Conservation (phyloP, 2,797 vertebrate species). For the Pipistrellus kuhlii region DNA sequence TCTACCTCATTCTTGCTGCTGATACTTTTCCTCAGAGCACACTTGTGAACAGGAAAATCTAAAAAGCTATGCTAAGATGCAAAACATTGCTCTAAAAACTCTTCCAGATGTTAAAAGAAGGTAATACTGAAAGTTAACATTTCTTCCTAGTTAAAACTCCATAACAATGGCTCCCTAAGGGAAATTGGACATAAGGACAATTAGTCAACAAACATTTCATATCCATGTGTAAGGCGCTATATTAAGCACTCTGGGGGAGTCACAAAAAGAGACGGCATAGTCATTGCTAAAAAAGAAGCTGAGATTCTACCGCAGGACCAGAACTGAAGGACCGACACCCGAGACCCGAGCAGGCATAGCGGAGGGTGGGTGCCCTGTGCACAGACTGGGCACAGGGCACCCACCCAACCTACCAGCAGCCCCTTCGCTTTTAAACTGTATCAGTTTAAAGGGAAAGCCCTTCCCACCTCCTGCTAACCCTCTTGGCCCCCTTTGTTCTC, state of each 20-base stretch:
- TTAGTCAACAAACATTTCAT: background rate
- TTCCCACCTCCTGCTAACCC: background rate
- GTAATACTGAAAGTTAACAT: background rate
- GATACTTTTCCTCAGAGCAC: background rate
- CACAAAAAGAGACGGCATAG: background rate
- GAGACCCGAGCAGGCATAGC: accelerated
- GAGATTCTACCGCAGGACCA: background rate
- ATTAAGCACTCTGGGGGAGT: slow-evolving; percentile 52
- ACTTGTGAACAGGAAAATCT: background rate
- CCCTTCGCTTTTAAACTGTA: background rate
- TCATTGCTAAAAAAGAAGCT: background rate
- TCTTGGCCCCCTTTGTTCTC: background rate
- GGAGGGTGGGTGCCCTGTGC: background rate
- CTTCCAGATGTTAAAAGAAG: background rate
- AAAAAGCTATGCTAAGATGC: background rate
- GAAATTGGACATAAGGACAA: slow-evolving; percentile 45
- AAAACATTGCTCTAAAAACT: background rate
- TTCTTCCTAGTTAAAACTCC: slow-evolving; percentile 30
- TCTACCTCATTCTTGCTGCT: background rate
- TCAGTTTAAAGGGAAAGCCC: background rate
- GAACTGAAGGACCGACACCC: background rate
- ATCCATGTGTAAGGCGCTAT: background rate
- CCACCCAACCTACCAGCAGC: background rate
- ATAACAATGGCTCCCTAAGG: background rate
- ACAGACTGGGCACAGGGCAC: accelerated